Evolutionary conservation across 2,113 vertebrate species (phyloP).

Genomic region (Pheucticus melanocephalus): DNA sequence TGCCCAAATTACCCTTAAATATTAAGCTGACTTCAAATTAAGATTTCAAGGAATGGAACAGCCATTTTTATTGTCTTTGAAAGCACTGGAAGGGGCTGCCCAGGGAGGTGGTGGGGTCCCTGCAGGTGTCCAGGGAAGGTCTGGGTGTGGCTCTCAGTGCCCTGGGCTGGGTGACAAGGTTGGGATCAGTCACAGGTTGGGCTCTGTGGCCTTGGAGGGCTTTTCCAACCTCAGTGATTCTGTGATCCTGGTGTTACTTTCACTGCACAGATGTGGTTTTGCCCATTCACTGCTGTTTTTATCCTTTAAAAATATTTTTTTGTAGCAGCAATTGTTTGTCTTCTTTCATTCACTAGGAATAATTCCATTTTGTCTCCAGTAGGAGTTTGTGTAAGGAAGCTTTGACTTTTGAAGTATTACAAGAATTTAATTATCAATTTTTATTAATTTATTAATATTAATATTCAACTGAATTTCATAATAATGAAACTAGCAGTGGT

Average conservation of each 20-base stretch:
- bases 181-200: neutral
- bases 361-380: neutral
- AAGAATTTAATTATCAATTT: neutral
- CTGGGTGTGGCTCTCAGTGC: neutral
- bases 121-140: neutral
- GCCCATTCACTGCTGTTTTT: neutral
- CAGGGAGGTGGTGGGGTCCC: neutral
- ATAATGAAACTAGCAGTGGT: neutral
- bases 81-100: neutral
- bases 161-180: neutral
- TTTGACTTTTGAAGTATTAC: neutral
- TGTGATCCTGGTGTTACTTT: neutral
- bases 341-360: neutral
- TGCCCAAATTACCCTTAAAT: neutral
- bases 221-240: neutral
- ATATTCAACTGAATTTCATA: neutral
- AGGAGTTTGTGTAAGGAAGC: neutral
- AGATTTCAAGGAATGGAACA: neutral
- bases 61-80: too few relatives aligned
- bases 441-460: neutral
- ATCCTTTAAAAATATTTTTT: neutral
- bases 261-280: neutral
- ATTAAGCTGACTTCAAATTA: neutral
- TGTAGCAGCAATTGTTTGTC: neutral
- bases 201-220: neutral